Evolutionary conservation across 2,888 invertebrate species (phyloP).

Genomic region (Melinopterus prodromus): DNA sequence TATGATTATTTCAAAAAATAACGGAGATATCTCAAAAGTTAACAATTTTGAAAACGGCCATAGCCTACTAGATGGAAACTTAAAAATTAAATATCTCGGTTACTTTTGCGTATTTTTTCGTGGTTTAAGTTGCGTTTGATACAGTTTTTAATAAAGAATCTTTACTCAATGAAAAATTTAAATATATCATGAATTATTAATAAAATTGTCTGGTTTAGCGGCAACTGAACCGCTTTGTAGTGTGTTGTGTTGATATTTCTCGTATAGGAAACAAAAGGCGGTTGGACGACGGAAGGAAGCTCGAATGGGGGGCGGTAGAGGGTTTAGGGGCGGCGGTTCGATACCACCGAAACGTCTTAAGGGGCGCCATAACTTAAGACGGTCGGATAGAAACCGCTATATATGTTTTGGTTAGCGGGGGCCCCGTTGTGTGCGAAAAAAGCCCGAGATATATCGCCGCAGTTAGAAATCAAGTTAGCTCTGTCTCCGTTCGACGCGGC

Average conservation of each 20-base stretch:
- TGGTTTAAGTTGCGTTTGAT: neutral
- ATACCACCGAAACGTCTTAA: slow-evolving; percentile 19
- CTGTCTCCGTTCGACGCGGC: slow-evolving; percentile 29
- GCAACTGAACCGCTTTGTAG: too few relatives aligned
- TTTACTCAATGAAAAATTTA: too few relatives aligned
- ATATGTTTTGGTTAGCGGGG: slow-evolving; percentile 60
- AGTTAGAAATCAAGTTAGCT: slow-evolving; percentile 50
- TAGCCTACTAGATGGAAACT: neutral
- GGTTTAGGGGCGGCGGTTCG: slow-evolving; percentile 12
- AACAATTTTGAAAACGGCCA: neutral
- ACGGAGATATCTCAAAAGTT: neutral
- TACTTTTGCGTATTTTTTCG: neutral
- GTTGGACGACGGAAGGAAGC: neutral
- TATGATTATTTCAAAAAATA: neutral
- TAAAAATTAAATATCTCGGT: neutral
- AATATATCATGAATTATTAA: too few relatives aligned
- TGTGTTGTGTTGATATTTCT: neutral
- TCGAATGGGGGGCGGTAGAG: neutral
- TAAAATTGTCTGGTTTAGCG: too few relatives aligned
- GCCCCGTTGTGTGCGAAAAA: slow-evolving; percentile 51
- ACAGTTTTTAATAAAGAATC: neutral
- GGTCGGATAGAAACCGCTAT: slow-evolving; percentile 58
- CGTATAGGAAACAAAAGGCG: neutral
- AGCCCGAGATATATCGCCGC: slow-evolving; percentile 56
- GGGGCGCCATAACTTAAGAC: slow-evolving; percentile 54